Base-by-base conservation (phyloP, 2,797 vertebrate species). In the Notamacropus eugenii region DNA sequence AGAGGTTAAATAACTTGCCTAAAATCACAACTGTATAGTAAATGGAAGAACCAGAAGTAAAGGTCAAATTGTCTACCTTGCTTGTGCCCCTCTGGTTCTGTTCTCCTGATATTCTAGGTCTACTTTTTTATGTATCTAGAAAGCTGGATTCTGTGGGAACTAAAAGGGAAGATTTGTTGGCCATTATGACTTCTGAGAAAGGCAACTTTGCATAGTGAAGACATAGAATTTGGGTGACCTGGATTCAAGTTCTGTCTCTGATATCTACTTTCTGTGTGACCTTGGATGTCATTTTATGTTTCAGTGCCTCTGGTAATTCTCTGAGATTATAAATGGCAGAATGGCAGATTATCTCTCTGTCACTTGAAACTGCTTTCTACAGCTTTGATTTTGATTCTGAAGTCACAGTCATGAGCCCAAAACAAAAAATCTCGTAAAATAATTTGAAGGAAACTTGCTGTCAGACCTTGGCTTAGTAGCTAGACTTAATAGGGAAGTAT, bases 391-490 rank as follows among this genome's bases (percentile, higher is more conserved):
- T 27, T 87, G 40, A 87, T 87, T 87, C 22, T 87, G 74, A 87
- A 87, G 10, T 82, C 22, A 46, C 46, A 82, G 74, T 50, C 40
- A 27, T 87, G 22, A 3, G 10, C 40, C 40, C 46, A 82, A 46
- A 82, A 82, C 5, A 52, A 82, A 82, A 27, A 46, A 27, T 46
- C 22, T 34, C 40, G 8, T 94, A 31, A 95, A 94, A 27, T 96
- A 82, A 95, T 94, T 98, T 96, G 93, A 96, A 16, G 90, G 93
- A 92, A 52, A 40, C 93, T 94, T 93, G 93, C 90, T 91, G 90
- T 46, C 40, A 87, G 24, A 10, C 40, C 22, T 87, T 11, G 3
- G 22, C 19, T 95, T 93, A 92, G 50, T 95, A 59, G 55, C 14
- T 93, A 50, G 50, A 13, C 9, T 67, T 62, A 93, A 93, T 34